Percentiles rank a stretch among this genome's conserved stretches.
These are phyloP conservation scores for Melanotaenia nigrans DNA, from an alignment of 2,797 vertebrate species.

Conservation along the genomic window DNA sequence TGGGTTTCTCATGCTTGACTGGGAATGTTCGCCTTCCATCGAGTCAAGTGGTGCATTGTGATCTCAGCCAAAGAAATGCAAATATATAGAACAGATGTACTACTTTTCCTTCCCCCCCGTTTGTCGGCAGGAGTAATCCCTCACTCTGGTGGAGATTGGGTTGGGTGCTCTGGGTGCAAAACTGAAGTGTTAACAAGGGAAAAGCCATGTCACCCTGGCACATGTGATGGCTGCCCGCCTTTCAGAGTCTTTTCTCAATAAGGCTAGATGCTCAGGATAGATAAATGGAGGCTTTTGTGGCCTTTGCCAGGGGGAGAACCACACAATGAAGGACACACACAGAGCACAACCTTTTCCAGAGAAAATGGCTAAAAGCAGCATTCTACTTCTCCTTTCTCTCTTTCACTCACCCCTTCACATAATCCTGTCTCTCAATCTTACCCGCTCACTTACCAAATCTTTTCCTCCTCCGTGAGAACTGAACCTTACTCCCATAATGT, in stretches of 20 bases:
- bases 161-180: conserved; percentile 53
- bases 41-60: conserved; percentile 83
- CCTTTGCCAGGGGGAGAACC: conserved; percentile 72
- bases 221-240: conserved; percentile 72
- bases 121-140: conserved; percentile 72
- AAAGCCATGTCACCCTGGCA: conserved; percentile 77
- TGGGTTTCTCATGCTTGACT: conserved; percentile 81
- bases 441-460: conserved; percentile 50
- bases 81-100: conserved; percentile 82
- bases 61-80: conserved; percentile 82
- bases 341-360: conserved; percentile 70
- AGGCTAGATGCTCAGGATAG: conserved; percentile 72
- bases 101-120: conserved; percentile 58
- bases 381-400: conserved; percentile 49
- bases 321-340: conserved; percentile 80
- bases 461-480: conserved; percentile 76
- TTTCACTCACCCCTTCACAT: conserved; percentile 49
- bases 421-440: conserved; percentile 52
- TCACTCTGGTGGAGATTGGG: conserved; percentile 58
- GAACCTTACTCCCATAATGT: conserved; percentile 74
- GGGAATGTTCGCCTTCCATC: conserved; percentile 78
- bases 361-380: conserved; percentile 75
- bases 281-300: conserved; percentile 81
- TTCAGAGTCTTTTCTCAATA: conserved; percentile 72
- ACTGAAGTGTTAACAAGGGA: conserved; percentile 79